Evolutionary conservation across 2,113 vertebrate species (phyloP).

Genomic region (Illadopsis cleaveri): DNA sequence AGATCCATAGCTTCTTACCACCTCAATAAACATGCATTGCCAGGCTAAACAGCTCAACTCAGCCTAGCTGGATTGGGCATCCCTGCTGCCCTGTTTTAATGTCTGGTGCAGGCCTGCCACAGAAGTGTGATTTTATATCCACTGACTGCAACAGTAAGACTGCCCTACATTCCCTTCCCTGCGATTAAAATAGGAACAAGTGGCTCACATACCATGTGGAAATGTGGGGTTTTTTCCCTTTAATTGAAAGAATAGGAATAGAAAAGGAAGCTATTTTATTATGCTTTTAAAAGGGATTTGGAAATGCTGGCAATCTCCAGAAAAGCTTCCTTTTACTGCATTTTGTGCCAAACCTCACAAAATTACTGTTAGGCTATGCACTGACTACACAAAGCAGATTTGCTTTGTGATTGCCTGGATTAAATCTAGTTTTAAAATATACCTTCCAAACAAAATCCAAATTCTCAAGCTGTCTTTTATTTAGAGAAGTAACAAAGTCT

Average conservation of each 20-base stretch:
- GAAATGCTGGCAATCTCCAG: neutral
- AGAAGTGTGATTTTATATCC: neutral
- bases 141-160: neutral
- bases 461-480: neutral
- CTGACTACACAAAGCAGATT: neutral
- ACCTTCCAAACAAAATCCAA: neutral
- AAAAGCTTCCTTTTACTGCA: neutral
- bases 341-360: neutral
- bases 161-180: neutral
- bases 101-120: neutral
- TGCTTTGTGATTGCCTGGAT: neutral
- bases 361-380: neutral
- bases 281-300: neutral
- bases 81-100: neutral
- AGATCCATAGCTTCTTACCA: neutral
- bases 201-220: neutral
- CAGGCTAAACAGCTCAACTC: neutral
- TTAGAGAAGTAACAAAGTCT: neutral
- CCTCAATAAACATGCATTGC: neutral
- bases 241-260: neutral
- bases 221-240: neutral
- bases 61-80: neutral
- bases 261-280: neutral
- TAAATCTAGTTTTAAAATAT: neutral
- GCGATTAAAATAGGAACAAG: neutral